Evolutionary conservation across 2,113 vertebrate species (phyloP), one percentile per base, ranked within the genome.

Genomic region (Danionella cerebrum): DNA sequence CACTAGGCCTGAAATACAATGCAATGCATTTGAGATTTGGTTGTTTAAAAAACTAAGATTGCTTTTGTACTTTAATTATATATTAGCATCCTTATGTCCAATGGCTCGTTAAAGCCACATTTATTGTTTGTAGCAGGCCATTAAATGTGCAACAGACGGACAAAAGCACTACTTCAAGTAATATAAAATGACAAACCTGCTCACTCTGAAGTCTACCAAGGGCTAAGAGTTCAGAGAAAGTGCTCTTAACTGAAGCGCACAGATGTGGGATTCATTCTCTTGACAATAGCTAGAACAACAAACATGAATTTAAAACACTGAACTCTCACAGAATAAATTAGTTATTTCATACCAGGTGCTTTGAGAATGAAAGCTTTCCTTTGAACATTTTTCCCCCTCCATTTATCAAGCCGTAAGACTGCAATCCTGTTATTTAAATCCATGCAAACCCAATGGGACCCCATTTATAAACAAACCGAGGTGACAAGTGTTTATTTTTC

Each of bases 261-360:
- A 41, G 55, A 44, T 54, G 52, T 55, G 69, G 58, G 65, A 71
- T 52, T 57, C 5, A 3, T 7, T 71, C 73, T 62, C 69, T 25
- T 19, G 67, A 69, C 36, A 24, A 35, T 16, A 29, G 31, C 33
- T 41, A 48, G 9, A 44, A 14, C 38, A 51, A 47, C 24, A 45
- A 57, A 45, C 31, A 59, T 12, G 47, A 66, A 65, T 60, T 65
- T 72, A 44, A 57, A 67, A 51, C 50, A 44, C 18, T 38, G 14
- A 3, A 6, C 12, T 48, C 64, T 39, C 35, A 24, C 45, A 24
- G 70, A 72, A 76, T 76, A 60, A 65, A 76, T 76, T 44, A 72
- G 60, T 39, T 58, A 53, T 31, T 65, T 69, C 60, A 65, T 48
- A 70, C 68, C 70, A 75, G 41, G 55, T 55, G 21, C 50, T 64